These are phyloP conservation scores for Amiota mariae DNA, from an alignment of 2,888 invertebrate genomes.

Conservation along the genomic window DNA sequence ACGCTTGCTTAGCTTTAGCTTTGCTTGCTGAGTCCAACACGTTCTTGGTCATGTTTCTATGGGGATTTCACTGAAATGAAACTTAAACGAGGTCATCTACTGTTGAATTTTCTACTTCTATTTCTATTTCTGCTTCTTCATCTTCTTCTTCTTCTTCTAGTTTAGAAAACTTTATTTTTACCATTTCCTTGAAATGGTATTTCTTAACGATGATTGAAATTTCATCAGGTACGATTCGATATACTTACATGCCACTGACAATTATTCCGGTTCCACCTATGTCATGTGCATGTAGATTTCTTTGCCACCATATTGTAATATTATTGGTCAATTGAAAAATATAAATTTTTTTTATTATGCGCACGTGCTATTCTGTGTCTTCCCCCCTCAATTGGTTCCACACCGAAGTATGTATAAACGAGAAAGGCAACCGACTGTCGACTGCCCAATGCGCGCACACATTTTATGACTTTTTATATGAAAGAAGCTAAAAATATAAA, in stretches of 20 bases:
- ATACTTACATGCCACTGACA: too few relatives aligned
- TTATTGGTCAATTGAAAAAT: conserved; percentile 69
- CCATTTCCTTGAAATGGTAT: conserved; percentile 54
- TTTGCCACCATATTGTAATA: conserved; percentile 51
- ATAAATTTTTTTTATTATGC: conserved; percentile 58
- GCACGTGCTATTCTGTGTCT: conserved; percentile 53
- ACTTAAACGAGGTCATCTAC: background rate
- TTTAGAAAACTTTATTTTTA: background rate
- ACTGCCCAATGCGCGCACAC: conserved; percentile 42
- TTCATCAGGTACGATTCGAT: conserved; percentile 20
- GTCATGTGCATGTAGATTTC: conserved; percentile 4
- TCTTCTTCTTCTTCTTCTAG: background rate
- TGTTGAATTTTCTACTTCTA: background rate
- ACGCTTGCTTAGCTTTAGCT: conserved; percentile 36
- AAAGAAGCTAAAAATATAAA: conserved; percentile 14
- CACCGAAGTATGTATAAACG: conserved; percentile 31
- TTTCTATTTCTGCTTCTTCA: background rate
- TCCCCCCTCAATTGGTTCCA: conserved; percentile 32
- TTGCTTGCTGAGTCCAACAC: background rate
- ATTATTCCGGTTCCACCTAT: too few relatives aligned
- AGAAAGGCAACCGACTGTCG: background rate
- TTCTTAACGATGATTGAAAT: conserved; percentile 66
- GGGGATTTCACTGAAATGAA: conserved; percentile 35
- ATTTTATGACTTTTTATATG: conserved; percentile 55
- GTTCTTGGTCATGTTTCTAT: conserved; percentile 35